Base-by-base conservation (phyloP, 1,140 invertebrate species). In the Bombus cullumanus region DNA sequence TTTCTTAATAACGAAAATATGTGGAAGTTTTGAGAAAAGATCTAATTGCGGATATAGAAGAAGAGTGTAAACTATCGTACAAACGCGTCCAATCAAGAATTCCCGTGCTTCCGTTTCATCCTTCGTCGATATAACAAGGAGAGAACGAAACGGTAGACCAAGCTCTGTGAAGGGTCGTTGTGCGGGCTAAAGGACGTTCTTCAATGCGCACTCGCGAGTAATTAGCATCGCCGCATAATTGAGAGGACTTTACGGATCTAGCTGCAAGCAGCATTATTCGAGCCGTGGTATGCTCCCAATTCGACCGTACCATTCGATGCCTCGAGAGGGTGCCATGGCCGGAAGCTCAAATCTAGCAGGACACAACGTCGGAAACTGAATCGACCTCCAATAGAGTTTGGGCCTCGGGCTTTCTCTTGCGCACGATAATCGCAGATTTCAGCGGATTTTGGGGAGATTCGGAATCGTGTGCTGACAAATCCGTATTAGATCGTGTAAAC, bases 141-240 rank as follows among this genome's bases (percentile, higher is more conserved):
- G 59, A 80, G 83, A 86, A 74, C 43, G 83, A 57, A 89, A 37
- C 41, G 78, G 43, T 28, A 83, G 85, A 79, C 62, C 62, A 66
- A 64, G 76, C 68, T n/a, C 66, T 31, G 68, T 64, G 75, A 72
- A 76, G 82, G 68, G 71, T 69, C 71, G 86, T 88, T 89, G 69
- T 78, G 75, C 57, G 43, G 72, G 53, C 71, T 85, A 89, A 69
- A 85, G 80, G 75, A 62, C 86, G 87, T 90, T 90, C 87, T 88
- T 88, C 87, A 72, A 80, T 66, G 62, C 82, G 78, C 83, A 89
- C 89, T 92, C 74, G 83, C 88, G 86, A 92, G 88, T 93, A 93
- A 93, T 93, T 93, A 93, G 92, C 91, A 92, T 92, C 88, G 88
- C 87, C 88, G 91, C 89, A 92, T 92, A 93, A 93, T 93, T 91